Conservation (phyloP, 2,888 invertebrate species). For the Esperia sulphurella region DNA sequence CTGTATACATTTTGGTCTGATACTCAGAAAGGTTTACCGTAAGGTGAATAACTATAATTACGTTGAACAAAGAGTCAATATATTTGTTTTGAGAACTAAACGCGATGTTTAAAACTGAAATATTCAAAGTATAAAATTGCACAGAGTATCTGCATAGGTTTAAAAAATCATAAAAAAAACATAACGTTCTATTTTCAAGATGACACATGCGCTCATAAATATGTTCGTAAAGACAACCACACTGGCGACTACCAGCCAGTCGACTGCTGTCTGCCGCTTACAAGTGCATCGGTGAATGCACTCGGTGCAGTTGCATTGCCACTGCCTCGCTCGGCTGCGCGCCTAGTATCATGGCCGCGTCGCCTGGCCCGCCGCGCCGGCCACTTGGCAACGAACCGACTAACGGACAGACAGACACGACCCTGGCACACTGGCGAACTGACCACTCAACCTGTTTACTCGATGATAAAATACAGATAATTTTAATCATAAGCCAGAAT, state of each 20-base stretch:
- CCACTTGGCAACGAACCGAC: slow-evolving; percentile 61
- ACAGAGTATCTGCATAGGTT: too few relatives aligned
- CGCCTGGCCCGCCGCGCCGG: slow-evolving; percentile 50
- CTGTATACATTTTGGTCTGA: too few relatives aligned
- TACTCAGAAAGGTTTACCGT: too few relatives aligned
- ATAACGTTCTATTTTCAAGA: too few relatives aligned
- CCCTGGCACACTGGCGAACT: slow-evolving; percentile 31
- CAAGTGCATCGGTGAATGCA: slow-evolving; percentile 25
- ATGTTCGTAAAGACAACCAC: not conserved
- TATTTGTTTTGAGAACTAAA: too few relatives aligned
- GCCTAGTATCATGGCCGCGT: slow-evolving; percentile 66
- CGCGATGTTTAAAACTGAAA: too few relatives aligned
- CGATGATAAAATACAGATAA: too few relatives aligned
- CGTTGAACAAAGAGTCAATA: too few relatives aligned
- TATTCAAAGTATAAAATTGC: too few relatives aligned
- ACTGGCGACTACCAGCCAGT: not conserved
- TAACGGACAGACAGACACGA: slow-evolving; percentile 36
- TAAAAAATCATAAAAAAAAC: too few relatives aligned
- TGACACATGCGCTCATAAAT: not conserved
- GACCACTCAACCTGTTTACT: slow-evolving; percentile 24
- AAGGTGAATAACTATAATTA: too few relatives aligned
- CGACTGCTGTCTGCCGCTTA: not conserved
- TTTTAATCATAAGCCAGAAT: too few relatives aligned
- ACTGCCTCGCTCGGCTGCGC: slow-evolving; percentile 40
- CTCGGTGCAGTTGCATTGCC: slow-evolving; percentile 21